Percentiles rank a stretch among this genome's conserved stretches.
phyloP scores from a whole-genome alignment of 2,797 vertebrate species.

The Poeciliopsis turneri region DNA sequence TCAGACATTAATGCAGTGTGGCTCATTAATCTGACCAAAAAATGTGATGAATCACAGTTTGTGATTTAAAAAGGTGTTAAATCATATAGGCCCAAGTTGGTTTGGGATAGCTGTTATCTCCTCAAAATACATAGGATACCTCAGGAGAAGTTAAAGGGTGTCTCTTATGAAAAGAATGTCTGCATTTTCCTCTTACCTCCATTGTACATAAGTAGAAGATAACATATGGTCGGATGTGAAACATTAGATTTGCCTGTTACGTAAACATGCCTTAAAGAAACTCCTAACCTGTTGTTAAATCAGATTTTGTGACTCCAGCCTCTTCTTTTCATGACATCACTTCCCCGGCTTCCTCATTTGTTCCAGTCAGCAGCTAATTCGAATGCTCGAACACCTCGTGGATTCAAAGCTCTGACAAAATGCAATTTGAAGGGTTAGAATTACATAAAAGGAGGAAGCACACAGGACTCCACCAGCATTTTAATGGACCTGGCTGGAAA shows the following conservation, averaged over 20 bases:
- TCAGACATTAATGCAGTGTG: too few relatives aligned
- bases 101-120: background rate
- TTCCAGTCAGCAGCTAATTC: constrained; percentile 3
- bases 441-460: constrained; percentile 9
- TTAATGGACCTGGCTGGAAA: constrained; percentile 13
- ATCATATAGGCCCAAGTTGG: background rate
- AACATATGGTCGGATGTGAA: background rate
- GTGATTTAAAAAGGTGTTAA: background rate
- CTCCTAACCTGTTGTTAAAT: background rate
- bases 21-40: background rate
- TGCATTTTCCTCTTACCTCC: background rate
- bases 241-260: background rate
- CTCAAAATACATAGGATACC: background rate
- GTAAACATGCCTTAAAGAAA: background rate
- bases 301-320: background rate
- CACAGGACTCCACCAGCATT: background rate
- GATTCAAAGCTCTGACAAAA: background rate
- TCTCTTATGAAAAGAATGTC: background rate
- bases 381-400: background rate
- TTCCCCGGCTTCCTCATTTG: background rate
- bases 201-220: background rate
- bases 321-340: background rate
- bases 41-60: background rate
- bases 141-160: background rate
- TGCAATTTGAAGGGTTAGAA: background rate